These are phyloP conservation scores for Eudorcas thomsonii DNA, from an alignment of 2,113 vertebrate species.

Conservation along the genomic window DNA sequence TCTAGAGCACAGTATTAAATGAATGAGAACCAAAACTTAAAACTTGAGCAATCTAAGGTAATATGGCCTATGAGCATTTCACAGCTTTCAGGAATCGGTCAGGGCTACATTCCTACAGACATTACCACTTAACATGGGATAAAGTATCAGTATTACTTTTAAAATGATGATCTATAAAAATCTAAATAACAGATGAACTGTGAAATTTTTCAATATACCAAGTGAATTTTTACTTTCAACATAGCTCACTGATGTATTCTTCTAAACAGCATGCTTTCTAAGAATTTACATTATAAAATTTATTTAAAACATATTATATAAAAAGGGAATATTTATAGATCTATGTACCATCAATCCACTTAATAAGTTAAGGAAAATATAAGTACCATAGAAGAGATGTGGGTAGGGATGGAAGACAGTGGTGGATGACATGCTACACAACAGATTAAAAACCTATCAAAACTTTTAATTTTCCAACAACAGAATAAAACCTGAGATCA, in stretches of 20 bases:
- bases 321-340: neutral
- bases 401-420: accelerated
- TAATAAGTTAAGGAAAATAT: neutral
- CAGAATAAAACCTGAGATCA: neutral
- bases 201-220: neutral
- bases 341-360: neutral
- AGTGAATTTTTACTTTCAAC: slow-evolving; percentile 7
- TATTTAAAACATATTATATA: neutral
- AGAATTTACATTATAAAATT: neutral
- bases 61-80: neutral
- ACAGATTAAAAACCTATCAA: neutral
- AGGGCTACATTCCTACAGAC: neutral
- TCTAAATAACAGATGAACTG: neutral
- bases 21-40: neutral
- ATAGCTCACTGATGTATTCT: neutral
- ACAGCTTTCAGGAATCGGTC: neutral
- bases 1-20: neutral
- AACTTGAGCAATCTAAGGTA: neutral
- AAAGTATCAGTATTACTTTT: neutral
- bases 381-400: neutral
- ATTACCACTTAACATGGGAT: neutral
- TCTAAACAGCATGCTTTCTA: neutral
- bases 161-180: neutral
- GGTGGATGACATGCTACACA: no score
- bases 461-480: neutral